Evolutionary conservation across 1,140 invertebrate species (phyloP), one percentile per base, ranked within the genome.

Genomic region (Dicyema japonicum): DNA sequence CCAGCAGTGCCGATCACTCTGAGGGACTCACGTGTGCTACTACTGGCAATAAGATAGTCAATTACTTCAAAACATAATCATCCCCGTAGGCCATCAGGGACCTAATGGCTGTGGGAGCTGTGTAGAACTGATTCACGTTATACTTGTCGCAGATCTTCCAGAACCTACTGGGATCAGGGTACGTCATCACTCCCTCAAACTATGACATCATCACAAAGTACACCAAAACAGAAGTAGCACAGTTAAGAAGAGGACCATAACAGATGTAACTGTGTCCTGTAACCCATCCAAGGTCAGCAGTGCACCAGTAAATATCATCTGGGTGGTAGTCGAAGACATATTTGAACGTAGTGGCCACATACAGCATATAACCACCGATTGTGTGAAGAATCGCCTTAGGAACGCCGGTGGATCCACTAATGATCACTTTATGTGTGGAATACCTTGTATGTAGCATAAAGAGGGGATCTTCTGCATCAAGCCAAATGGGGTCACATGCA

Each of bases 1-100:
- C 82, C 63, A 1, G 92, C 85, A 24, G 72, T 82, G 21, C 76
- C 85, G 2, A 90, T 64, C 4, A 71, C 42, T 34, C 65, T 63
- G 47, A 88, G 68, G 47, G 85, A 88, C 85, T 82, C 94, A 9
- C 72, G 42, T 85, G 85, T 94, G 2, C 82, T 82, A 47, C 88
- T 76, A 0, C 76, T 67, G 49, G 94, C 92, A 24, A 94, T 92
- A 2, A 82, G 85, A 44, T 94, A 82, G 8, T 82, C 63, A 1
- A 92, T 82, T 24, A 58, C 50, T 55, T 57, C 28, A 43, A 56
- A n/a, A 64, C 59, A 39, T 41, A 45, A 3, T 54, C 47, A 35
- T 64, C 57, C 3, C 59, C 57, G 40, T 56, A 61, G 44, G 85
- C 88, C 72, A 90, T 92, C 1, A 97, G 59, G 2, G 80, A 65